Evolutionary conservation across 2,888 invertebrate species (phyloP).

Genomic region (Xanthia togata): DNA sequence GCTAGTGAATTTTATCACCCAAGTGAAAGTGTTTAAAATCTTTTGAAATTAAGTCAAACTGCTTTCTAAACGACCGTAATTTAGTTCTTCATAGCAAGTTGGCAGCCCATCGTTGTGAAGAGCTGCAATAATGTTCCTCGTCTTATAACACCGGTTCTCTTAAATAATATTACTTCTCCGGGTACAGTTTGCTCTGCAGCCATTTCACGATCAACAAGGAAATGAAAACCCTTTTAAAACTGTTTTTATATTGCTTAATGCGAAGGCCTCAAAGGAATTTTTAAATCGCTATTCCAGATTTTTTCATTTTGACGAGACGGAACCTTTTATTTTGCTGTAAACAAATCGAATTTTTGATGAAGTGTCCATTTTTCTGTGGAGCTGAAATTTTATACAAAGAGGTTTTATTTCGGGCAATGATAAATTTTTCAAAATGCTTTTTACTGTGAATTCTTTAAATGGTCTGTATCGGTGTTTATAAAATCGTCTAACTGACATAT

Average conservation of each 20-base stretch:
- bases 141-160: conserved; percentile 17
- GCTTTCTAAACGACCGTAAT: conserved; percentile 37
- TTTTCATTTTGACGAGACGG: conserved; percentile 31
- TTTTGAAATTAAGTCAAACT: conserved; percentile 30
- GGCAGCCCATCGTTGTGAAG: conserved; percentile 26
- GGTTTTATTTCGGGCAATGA: not conserved
- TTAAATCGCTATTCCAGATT: conserved; percentile 23
- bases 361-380: conserved; percentile 26
- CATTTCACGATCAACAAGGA: conserved; percentile 39
- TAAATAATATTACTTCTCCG: conserved; percentile 4
- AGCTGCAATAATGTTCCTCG: conserved; percentile 37
- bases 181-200: conserved; percentile 13
- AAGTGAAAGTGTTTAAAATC: conserved; percentile 12
- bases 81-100: conserved; percentile 25
- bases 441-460: not conserved
- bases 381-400: not conserved
- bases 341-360: conserved; percentile 53
- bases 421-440: not conserved
- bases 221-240: conserved; percentile 45
- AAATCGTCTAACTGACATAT: not conserved
- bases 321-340: conserved; percentile 35
- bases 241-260: conserved; percentile 39
- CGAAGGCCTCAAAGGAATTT: conserved; percentile 36
- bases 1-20: not conserved
- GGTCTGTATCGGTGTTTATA: too few relatives aligned